Percentiles rank a stretch among this genome's conserved stretches.
These are phyloP conservation scores for Drosophila lini DNA, from an alignment of 1,140 invertebrate genomes.

Conservation along the genomic window DNA sequence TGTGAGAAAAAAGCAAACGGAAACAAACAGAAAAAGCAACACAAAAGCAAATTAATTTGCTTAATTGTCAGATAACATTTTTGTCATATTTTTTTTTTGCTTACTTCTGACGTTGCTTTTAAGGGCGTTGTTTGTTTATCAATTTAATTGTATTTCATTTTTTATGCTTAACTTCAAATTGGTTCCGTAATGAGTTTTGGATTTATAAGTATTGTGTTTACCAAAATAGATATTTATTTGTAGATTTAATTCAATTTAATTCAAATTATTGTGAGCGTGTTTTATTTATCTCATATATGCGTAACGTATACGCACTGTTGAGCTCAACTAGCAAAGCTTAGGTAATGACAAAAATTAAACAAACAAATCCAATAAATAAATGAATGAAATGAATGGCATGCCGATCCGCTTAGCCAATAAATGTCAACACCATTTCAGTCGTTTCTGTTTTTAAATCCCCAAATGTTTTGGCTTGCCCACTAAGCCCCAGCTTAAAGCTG, in stretches of 20 bases:
- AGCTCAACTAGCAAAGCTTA: conserved; percentile 7
- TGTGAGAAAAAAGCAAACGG: conserved; percentile 1
- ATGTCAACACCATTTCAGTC: background rate
- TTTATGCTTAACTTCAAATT: background rate
- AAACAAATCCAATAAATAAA: conserved; percentile 13
- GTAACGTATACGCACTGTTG: background rate
- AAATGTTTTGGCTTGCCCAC: conserved; percentile 4
- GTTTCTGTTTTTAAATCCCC: background rate
- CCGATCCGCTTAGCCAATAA: conserved; percentile 35
- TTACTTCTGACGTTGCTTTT: conserved; percentile 5
- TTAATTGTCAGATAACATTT: conserved; percentile 46
- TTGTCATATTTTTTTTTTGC: conserved; percentile 30
- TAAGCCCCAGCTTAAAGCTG: conserved; percentile 12
- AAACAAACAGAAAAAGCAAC: conserved; percentile 22
- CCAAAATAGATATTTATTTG: background rate
- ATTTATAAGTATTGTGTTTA: background rate
- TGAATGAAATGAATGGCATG: conserved; percentile 23
- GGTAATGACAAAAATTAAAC: conserved; percentile 6
- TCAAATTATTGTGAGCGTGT: background rate
- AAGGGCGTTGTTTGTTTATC: conserved; percentile 13
- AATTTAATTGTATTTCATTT: conserved; percentile 16
- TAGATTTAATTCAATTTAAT: conserved; percentile 1
- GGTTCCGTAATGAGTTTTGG: background rate
- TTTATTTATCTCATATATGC: background rate
- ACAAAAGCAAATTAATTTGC: conserved; percentile 49